A percentile compares a stretch with the other conserved stretches of the same genome.
These are phyloP conservation scores for Wiebesia pumilae DNA, from an alignment of 1,140 invertebrate species.

Conservation along the genomic window DNA sequence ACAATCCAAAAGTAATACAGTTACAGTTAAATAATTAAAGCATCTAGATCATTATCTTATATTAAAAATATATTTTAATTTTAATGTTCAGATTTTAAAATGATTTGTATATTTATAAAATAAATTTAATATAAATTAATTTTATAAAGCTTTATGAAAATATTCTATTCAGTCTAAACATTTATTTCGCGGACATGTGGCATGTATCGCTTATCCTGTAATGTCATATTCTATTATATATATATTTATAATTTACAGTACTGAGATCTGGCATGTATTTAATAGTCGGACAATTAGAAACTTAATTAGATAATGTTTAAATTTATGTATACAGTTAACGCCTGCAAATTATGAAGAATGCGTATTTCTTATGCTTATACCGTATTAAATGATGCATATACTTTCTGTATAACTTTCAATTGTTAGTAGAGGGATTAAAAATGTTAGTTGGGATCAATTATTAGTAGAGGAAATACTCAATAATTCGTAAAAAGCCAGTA, in stretches of 20 bases:
- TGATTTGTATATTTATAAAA: slow-evolving; percentile 1
- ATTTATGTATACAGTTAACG: slow-evolving; percentile 6
- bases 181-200: slow-evolving; percentile 7
- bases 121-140: slow-evolving; percentile 1
- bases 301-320: slow-evolving; percentile 23
- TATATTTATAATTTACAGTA: slow-evolving; percentile 25
- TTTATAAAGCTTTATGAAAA: slow-evolving; percentile 10
- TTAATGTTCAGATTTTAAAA: slow-evolving; percentile 31
- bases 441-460: slow-evolving; percentile 30
- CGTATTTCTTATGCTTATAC: slow-evolving; percentile 30
- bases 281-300: slow-evolving; percentile 28
- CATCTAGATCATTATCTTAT: no score
- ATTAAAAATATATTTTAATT: slow-evolving; percentile 4
- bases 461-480: slow-evolving; percentile 13
- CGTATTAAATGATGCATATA: slow-evolving; percentile 17
- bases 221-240: slow-evolving; percentile 11
- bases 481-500: not conserved
- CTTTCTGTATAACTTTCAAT: slow-evolving; percentile 42
- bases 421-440: no score
- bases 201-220: slow-evolving; percentile 48
- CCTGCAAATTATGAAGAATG: slow-evolving; percentile 1
- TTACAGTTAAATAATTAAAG: no score
- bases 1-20: no score
- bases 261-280: not conserved
- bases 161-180: slow-evolving; percentile 34